Evolutionary conservation across 2,888 invertebrate species (phyloP).

Genomic region (Aphodius sticticus): DNA sequence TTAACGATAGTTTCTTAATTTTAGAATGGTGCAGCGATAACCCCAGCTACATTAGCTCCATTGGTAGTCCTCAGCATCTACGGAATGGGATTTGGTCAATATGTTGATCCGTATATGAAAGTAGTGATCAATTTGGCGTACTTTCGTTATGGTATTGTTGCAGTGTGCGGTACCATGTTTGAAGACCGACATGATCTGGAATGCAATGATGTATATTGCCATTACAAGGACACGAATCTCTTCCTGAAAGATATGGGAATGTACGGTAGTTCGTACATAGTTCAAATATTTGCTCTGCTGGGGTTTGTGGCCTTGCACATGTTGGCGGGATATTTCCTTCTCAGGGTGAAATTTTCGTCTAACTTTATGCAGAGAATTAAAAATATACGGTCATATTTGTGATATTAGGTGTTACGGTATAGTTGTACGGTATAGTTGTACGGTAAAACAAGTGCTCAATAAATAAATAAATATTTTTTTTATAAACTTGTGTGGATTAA

Average conservation of each 20-base stretch:
- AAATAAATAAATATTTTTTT: neutral
- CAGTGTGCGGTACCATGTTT: constrained; percentile 48
- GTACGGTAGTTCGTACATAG: constrained; percentile 29
- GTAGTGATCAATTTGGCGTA: constrained; percentile 68
- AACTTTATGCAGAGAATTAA: constrained; percentile 29
- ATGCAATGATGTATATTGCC: constrained; percentile 36
- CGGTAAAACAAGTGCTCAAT: neutral
- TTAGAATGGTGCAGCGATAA: constrained; percentile 70
- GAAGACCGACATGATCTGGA: constrained; percentile 26
- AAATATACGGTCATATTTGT: constrained; percentile 25
- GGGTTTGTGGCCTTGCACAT: constrained; percentile 33
- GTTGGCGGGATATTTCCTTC: constrained; percentile 31
- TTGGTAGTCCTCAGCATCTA: constrained; percentile 67
- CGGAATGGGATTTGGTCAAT: constrained; percentile 69
- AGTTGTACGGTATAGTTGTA: neutral
- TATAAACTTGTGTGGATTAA: too few relatives aligned
- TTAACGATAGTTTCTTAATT: constrained; percentile 49
- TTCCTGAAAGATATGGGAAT: constrained; percentile 39
- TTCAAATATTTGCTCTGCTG: constrained; percentile 31
- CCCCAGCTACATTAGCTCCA: constrained; percentile 66
- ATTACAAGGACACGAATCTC: constrained; percentile 36
- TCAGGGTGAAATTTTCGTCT: constrained; percentile 35
- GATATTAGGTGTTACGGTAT: constrained; percentile 17
- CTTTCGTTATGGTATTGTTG: constrained; percentile 74
- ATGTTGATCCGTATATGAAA: constrained; percentile 65